Evolutionary conservation across 1,140 invertebrate species (phyloP).

Genomic region (Chrysopa pallens): DNA sequence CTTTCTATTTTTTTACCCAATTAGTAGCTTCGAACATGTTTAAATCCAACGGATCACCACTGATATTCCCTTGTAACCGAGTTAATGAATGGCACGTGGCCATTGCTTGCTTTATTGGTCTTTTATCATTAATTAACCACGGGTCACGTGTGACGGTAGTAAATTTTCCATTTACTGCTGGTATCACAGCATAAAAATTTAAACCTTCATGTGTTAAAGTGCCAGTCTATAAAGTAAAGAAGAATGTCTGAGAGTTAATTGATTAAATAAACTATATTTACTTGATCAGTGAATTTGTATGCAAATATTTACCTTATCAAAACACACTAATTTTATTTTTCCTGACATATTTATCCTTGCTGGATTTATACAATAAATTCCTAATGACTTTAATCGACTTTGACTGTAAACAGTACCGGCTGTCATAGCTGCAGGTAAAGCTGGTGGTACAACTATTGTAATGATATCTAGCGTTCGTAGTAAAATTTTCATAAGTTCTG

Average conservation of each 20-base stretch:
- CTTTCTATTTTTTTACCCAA: slow-evolving; percentile 32
- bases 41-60: slow-evolving; percentile 69
- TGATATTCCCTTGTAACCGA: slow-evolving; percentile 53
- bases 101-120: slow-evolving; percentile 38
- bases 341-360: slow-evolving; percentile 76
- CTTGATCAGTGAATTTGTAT: neutral
- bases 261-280: no score
- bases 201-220: slow-evolving; percentile 89
- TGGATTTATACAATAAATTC: slow-evolving; percentile 84
- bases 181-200: slow-evolving; percentile 77
- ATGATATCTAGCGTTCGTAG: slow-evolving; percentile 69
- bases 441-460: slow-evolving; percentile 89
- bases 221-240: slow-evolving; percentile 46
- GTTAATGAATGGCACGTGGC: slow-evolving; percentile 70
- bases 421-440: slow-evolving; percentile 85
- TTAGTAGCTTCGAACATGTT: slow-evolving; percentile 78
- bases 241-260: no score
- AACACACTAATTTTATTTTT: slow-evolving; percentile 83
- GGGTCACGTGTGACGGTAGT: slow-evolving; percentile 35
- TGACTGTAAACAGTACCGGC: slow-evolving; percentile 72
- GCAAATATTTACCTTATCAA: slow-evolving; percentile 61
- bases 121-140: slow-evolving; percentile 23
- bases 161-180: slow-evolving; percentile 35
- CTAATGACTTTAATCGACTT: slow-evolving; percentile 51
- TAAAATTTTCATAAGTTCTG: slow-evolving; percentile 24